Evolutionary conservation across 1,140 invertebrate species (phyloP).

Genomic region (Ceratosolen fusciceps): DNA sequence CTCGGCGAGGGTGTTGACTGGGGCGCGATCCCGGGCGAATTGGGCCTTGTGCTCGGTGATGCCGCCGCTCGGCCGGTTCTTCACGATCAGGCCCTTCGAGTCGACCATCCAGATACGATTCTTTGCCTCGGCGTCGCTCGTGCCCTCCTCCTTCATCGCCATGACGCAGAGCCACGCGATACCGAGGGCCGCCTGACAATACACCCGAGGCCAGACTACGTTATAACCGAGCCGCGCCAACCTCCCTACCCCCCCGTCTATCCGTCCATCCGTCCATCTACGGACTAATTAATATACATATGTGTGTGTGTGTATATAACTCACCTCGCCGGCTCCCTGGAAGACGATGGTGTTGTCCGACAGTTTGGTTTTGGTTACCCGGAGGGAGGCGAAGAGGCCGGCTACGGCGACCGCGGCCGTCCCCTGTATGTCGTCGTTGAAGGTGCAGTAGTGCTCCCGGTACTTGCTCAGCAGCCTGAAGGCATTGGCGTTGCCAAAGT

Average conservation of each 20-base stretch:
- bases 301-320: too few species aligned
- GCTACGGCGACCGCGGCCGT: slow-evolving; percentile 92
- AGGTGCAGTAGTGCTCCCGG: slow-evolving; percentile 88
- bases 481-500: slow-evolving; percentile 94
- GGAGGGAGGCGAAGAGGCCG: slow-evolving; percentile 87
- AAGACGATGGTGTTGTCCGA: slow-evolving; percentile 90
- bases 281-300: too few species aligned
- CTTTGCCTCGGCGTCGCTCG: slow-evolving; percentile 79
- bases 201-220: too few species aligned
- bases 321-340: slow-evolving; percentile 91
- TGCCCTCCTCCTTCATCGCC: slow-evolving; percentile 88
- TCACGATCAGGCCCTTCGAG: slow-evolving; percentile 84
- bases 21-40: slow-evolving; percentile 82
- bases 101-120: slow-evolving; percentile 82
- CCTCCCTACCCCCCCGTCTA: too few species aligned
- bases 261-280: too few species aligned
- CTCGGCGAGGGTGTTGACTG: slow-evolving; percentile 81
- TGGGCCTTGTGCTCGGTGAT: slow-evolving; percentile 82
- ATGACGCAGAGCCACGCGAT: slow-evolving; percentile 90
- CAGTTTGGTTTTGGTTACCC: slow-evolving; percentile 83
- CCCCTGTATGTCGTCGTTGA: slow-evolving; percentile 97
- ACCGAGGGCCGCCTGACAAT: slow-evolving; percentile 87
- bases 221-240: too few species aligned
- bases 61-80: slow-evolving; percentile 81
- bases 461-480: slow-evolving; percentile 90